phyloP scores from a whole-genome alignment of 1,140 invertebrate genomes.

The Hylyphantes graminicola region DNA sequence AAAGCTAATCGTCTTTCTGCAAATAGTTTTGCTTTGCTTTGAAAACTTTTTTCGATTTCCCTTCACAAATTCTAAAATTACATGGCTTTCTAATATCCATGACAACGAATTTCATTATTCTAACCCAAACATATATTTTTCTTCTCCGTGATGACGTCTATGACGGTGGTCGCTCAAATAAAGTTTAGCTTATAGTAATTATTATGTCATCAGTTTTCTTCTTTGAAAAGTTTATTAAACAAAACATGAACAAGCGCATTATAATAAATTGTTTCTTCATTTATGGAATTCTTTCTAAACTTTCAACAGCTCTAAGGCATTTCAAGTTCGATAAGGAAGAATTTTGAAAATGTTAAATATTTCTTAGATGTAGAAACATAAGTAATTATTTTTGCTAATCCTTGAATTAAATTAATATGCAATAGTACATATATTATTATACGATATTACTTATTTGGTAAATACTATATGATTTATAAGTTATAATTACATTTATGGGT shows the following conservation, averaged over 20 bases:
- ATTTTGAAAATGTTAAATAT: background rate
- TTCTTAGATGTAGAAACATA: background rate
- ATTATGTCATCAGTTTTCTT: no score
- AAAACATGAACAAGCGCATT: no score
- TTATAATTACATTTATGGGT: no score
- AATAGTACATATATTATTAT: no score
- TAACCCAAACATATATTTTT: background rate
- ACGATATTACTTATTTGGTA: background rate
- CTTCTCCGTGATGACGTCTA: no score
- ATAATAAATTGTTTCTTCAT: background rate
- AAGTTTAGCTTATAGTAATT: no score
- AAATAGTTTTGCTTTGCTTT: no score
- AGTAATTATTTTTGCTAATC: background rate
- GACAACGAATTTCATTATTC: background rate
- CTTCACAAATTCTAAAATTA: no score
- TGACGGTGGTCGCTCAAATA: no score
- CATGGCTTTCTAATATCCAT: background rate
- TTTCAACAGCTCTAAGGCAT: background rate
- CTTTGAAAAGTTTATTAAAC: no score
- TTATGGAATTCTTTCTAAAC: background rate
- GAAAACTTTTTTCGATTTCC: no score
- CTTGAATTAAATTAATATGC: background rate
- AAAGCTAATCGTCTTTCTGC: no score
- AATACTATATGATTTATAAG: background rate
- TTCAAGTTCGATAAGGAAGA: background rate